phyloP scores from a whole-genome alignment of 2,797 vertebrate genomes.

The Channa striata region DNA sequence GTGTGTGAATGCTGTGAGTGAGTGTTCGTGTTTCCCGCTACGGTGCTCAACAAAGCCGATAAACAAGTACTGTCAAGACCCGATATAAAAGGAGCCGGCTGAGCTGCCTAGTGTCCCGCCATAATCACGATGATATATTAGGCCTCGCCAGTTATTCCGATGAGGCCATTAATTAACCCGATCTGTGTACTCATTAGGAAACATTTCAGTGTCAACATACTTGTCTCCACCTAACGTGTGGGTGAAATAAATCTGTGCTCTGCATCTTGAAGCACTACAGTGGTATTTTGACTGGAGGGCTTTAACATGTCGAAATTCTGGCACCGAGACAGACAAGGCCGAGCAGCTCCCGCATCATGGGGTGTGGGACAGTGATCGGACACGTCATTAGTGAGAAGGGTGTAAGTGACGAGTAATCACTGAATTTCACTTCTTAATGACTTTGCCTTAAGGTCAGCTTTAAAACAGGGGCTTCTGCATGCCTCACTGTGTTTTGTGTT shows the following conservation, averaged over 20 bases:
- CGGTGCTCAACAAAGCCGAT: slow-evolving; percentile 29
- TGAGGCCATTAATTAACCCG: slow-evolving; percentile 51
- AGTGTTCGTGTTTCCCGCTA: background rate
- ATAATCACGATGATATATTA: slow-evolving; percentile 59
- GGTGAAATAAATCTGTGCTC: slow-evolving; percentile 31
- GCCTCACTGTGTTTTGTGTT: background rate
- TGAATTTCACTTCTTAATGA: background rate
- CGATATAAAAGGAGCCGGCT: slow-evolving; percentile 27
- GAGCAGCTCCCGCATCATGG: background rate
- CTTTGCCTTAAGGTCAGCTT: background rate
- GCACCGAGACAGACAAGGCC: background rate
- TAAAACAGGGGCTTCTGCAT: background rate
- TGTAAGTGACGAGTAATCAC: slow-evolving; percentile 3
- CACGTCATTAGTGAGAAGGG: background rate
- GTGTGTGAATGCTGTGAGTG: background rate
- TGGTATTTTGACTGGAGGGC: background rate
- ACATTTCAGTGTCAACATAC: slow-evolving; percentile 44
- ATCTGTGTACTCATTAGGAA: slow-evolving; percentile 49
- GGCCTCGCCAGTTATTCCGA: slow-evolving; percentile 37
- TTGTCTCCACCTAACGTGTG: slow-evolving; percentile 26
- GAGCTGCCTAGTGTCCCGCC: slow-evolving; percentile 28
- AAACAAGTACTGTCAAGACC: slow-evolving; percentile 32
- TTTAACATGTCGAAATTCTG: background rate
- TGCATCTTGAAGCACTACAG: background rate
- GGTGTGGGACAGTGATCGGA: background rate